Evolutionary conservation across 1,140 invertebrate genomes (phyloP).

Genomic region (Grapholita molesta): DNA sequence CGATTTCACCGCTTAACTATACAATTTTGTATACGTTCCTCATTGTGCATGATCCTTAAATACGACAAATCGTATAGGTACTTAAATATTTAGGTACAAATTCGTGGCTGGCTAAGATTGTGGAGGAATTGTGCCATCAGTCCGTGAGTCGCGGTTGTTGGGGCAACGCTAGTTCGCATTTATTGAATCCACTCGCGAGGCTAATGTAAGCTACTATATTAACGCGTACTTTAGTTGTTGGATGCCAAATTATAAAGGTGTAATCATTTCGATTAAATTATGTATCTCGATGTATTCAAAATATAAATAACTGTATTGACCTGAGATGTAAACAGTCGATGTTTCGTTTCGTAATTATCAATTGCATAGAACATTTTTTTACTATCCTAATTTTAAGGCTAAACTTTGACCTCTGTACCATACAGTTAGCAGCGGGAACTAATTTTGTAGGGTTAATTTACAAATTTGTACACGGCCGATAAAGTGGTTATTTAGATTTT

Average conservation of each 20-base stretch:
- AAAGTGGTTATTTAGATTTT: constrained; percentile 73
- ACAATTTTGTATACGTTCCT: background rate
- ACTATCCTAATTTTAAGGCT: constrained; percentile 35
- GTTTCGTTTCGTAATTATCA: constrained; percentile 47
- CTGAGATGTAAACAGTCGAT: constrained; percentile 28
- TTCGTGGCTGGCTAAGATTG: background rate
- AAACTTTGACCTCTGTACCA: constrained; percentile 57
- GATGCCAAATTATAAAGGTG: constrained; percentile 70
- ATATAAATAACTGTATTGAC: constrained; percentile 35
- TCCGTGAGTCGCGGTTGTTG: constrained; percentile 21
- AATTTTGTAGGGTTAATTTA: constrained; percentile 65
- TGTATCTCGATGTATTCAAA: constrained; percentile 36
- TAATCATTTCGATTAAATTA: constrained; percentile 31
- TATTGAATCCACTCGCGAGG: constrained; percentile 48
- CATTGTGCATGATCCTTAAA: background rate
- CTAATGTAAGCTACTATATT: constrained; percentile 45
- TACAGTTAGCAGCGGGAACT: constrained; percentile 51
- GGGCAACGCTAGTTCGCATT: constrained; percentile 62
- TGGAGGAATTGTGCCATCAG: constrained; percentile 22
- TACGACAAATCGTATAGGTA: background rate
- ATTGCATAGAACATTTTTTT: constrained; percentile 56
- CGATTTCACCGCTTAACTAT: background rate
- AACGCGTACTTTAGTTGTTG: constrained; percentile 40
- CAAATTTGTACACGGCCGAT: constrained; percentile 62
- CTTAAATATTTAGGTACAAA: background rate